phyloP scores from a whole-genome alignment of 2,797 vertebrate species.

The Synanceia verrucosa region DNA sequence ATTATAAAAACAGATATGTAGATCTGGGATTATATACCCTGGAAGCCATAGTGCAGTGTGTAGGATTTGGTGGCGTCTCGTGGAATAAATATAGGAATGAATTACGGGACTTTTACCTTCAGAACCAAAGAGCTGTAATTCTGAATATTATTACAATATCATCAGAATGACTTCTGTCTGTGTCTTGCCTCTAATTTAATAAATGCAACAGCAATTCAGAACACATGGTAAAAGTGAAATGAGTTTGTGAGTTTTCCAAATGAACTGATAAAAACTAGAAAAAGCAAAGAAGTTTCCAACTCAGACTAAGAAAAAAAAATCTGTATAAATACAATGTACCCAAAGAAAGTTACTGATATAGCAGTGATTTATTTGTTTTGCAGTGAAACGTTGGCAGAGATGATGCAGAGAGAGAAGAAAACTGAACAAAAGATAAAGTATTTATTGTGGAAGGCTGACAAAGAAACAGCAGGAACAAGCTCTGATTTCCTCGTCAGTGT shows the following conservation, averaged over 20 bases:
- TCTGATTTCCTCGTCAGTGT: slow-evolving; percentile 51
- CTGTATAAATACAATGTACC: not conserved
- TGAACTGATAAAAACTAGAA: not conserved
- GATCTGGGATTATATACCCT: too few relatives aligned
- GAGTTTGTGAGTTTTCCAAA: not conserved
- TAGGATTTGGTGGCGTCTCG: too few relatives aligned
- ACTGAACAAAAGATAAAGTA: not conserved
- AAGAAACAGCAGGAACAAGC: slow-evolving; percentile 24
- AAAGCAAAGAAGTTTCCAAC: not conserved
- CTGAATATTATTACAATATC: not conserved
- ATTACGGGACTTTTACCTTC: too few relatives aligned
- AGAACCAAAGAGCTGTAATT: not conserved
- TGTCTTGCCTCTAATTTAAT: not conserved
- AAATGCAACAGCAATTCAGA: not conserved
- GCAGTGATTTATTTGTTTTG: not conserved
- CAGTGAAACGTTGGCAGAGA: not conserved
- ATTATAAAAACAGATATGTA: not conserved
- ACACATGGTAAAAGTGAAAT: not conserved
- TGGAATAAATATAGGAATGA: not conserved
- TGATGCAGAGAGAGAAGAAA: not conserved
- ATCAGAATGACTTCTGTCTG: not conserved
- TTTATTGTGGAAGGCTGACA: not conserved
- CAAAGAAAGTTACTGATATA: not conserved
- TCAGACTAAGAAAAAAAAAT: not conserved
- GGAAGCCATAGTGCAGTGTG: too few relatives aligned